phyloP scores from a whole-genome alignment of 2,113 vertebrate genomes.

The Phycodurus eques region DNA sequence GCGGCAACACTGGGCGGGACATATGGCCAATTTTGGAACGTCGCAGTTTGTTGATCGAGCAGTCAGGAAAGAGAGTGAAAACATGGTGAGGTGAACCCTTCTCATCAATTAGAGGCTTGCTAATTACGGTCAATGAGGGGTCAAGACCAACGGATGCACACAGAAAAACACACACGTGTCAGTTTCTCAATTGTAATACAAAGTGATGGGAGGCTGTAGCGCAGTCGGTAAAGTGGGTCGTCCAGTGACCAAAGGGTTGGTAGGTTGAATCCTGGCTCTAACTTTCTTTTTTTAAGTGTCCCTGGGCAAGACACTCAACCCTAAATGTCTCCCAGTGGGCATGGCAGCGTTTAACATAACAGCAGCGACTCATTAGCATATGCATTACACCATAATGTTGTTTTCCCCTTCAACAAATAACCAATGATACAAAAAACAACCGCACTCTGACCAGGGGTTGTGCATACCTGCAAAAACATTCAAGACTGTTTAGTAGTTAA shows the following conservation, averaged over 20 bases:
- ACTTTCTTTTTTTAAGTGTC: too few species aligned
- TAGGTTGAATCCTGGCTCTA: too few species aligned
- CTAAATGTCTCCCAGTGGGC: slow-evolving; percentile 6
- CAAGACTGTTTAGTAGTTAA: too few species aligned
- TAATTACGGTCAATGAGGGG: slow-evolving; percentile 38
- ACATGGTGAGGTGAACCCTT: slow-evolving; percentile 43
- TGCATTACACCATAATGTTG: too few species aligned
- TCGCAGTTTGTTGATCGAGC: slow-evolving; percentile 55
- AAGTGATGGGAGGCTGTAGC: slow-evolving; percentile 13
- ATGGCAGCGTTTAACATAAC: too few species aligned
- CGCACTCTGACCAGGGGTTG: too few species aligned
- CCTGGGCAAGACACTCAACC: slow-evolving; percentile 9
- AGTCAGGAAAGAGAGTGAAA: slow-evolving; percentile 40
- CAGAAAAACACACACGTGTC: background rate
- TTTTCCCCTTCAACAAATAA: too few species aligned
- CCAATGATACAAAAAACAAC: too few species aligned
- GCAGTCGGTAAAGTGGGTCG: slow-evolving; percentile 19
- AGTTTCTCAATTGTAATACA: slow-evolving; percentile 10
- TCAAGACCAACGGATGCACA: slow-evolving; percentile 19
- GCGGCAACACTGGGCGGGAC: slow-evolving; percentile 54
- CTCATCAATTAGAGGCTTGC: slow-evolving; percentile 49
- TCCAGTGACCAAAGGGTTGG: too few species aligned
- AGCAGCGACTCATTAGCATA: too few species aligned
- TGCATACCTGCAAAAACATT: too few species aligned
- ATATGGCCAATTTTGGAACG: slow-evolving; percentile 62